Percentiles rank a stretch among this genome's conserved stretches.
Conservation (phyloP, 2,797 vertebrate genomes). For the Champsocephalus esox region DNA sequence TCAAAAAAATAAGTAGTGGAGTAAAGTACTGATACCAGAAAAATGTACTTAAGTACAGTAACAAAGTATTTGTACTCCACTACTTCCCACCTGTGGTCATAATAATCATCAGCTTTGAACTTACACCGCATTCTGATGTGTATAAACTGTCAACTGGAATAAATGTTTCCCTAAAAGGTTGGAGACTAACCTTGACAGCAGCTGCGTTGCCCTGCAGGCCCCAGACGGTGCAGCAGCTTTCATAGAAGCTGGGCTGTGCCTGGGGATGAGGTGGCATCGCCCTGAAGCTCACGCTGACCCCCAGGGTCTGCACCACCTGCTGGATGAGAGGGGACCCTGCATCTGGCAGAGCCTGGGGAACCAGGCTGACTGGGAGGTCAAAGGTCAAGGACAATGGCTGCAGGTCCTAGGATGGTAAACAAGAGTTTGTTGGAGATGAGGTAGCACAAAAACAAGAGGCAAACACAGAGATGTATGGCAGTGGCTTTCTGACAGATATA, state of each 20-base stretch:
- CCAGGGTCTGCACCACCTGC: slow-evolving; percentile 84
- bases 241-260: slow-evolving; percentile 80
- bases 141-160: neutral
- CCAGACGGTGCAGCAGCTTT: slow-evolving; percentile 84
- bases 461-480: slow-evolving; percentile 13
- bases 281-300: slow-evolving; percentile 85
- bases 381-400: slow-evolving; percentile 86
- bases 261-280: slow-evolving; percentile 66
- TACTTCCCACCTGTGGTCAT: too few relatives aligned
- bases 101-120: too few relatives aligned
- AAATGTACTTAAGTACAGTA: too few relatives aligned
- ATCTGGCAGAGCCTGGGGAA: slow-evolving; percentile 81
- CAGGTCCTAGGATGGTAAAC: slow-evolving; percentile 75
- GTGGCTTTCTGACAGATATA: slow-evolving; percentile 49
- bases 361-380: slow-evolving; percentile 83
- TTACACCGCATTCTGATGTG: neutral
- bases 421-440: neutral
- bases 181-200: slow-evolving; percentile 79
- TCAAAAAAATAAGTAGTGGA: too few relatives aligned
- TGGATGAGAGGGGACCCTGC: slow-evolving; percentile 84
- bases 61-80: too few relatives aligned
- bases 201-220: slow-evolving; percentile 83
- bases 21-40: too few relatives aligned
- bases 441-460: neutral
- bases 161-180: slow-evolving; percentile 5